These are phyloP conservation scores for Calosoma granatense DNA, from an alignment of 1,140 invertebrate genomes.

Conservation along the genomic window DNA sequence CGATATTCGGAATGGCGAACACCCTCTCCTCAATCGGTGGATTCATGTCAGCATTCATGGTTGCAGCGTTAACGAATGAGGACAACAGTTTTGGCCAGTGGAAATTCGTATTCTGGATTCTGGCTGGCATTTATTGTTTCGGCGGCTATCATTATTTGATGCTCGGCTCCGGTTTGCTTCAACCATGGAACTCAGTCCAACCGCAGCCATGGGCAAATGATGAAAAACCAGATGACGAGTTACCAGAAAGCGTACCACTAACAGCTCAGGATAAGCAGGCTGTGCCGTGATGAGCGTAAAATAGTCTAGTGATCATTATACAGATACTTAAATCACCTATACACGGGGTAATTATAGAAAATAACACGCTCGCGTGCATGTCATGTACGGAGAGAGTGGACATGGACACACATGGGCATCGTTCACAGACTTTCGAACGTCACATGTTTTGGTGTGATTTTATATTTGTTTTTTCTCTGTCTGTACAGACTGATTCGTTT, in stretches of 20 bases:
- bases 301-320: too few species aligned
- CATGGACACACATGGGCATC: too few species aligned
- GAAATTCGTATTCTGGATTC: conserved; percentile 76
- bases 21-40: conserved; percentile 82
- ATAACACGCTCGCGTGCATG: too few species aligned
- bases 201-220: neutral
- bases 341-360: too few species aligned
- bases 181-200: conserved; percentile 48
- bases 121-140: conserved; percentile 57
- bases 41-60: conserved; percentile 73
- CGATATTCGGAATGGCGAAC: conserved; percentile 84
- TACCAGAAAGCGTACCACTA: neutral
- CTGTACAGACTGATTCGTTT: too few species aligned
- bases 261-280: neutral
- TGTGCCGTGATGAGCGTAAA: neutral
- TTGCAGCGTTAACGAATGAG: conserved; percentile 67
- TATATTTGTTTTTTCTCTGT: too few species aligned
- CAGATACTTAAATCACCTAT: too few species aligned
- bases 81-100: conserved; percentile 67
- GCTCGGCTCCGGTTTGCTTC: conserved; percentile 60
- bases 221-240: neutral
- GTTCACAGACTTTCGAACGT: too few species aligned
- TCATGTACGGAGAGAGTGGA: too few species aligned
- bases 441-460: too few species aligned
- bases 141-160: conserved; percentile 58